Evolutionary conservation across 2,888 invertebrate species (phyloP), one percentile per base, ranked within the genome.

Genomic region (Prosapia bicincta): DNA sequence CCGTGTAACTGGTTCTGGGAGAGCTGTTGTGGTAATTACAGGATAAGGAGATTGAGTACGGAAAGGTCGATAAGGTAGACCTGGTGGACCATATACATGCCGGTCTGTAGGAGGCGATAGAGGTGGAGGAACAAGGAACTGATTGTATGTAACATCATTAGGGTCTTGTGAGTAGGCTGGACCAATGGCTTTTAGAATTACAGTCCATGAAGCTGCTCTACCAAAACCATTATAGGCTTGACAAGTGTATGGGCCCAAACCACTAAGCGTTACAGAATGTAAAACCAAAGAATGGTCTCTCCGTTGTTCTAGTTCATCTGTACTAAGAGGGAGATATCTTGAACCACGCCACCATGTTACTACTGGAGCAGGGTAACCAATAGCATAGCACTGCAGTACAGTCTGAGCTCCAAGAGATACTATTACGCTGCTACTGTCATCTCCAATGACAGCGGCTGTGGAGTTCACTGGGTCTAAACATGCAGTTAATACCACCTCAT

Each of bases 271-370:
- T 15, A 97, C 90, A 0, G 89, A 86, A 72, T 90, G 87, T 82
- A 98, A 93, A 77, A 90, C 87, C 68, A 98, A 87, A 0, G 93
- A 90, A 84, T 90, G 91, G 81, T 92, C 94, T 72, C 90, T 87
- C 77, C 90, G 88, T 78, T 93, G 92, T 83, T 94, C 92, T 83
- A 90, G 93, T 72, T 88, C 86, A 20, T 88, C 86, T 78, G 90
- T 90, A 80, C 88, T 88, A 80, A 91, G 86, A 0, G 96, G 94
- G 77, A 97, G 88, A 88, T 94, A 90, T 73, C 88, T 87, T 66
- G 90, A 88, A 67, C 93, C 93, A 76, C 91, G 90, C 93, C 94
- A 95, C 96, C 96, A 96, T 80, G 91, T 92, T 69, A 96, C 91
- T 69, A 88, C 85, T 0, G 96, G 96, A 77, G 88, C 85, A 0